Conservation (phyloP, 1,140 invertebrate species). For the Oreohelix idahoensis region DNA sequence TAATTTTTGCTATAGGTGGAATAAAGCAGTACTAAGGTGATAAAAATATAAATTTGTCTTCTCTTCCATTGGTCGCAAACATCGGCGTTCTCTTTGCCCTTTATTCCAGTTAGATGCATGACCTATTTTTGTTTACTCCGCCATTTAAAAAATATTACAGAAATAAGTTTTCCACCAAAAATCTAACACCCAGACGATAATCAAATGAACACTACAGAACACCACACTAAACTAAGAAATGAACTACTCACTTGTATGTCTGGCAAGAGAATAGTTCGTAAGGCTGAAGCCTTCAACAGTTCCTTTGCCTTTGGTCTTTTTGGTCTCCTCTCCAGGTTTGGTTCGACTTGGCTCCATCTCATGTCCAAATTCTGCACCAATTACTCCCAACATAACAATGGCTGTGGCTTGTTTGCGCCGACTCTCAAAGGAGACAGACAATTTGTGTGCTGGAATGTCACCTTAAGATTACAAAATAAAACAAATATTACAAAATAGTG, state of each 20-base stretch:
- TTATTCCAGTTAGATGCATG: too few relatives aligned
- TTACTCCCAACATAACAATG: constrained; percentile 95
- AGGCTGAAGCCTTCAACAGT: constrained; percentile 90
- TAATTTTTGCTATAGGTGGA: too few relatives aligned
- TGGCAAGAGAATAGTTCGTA: constrained; percentile 90
- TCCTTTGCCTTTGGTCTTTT: constrained; percentile 56
- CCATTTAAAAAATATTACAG: too few relatives aligned
- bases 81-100: too few relatives aligned
- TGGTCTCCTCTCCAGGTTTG: constrained; percentile 51
- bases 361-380: constrained; percentile 98
- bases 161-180: too few relatives aligned
- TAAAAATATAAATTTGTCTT: too few relatives aligned
- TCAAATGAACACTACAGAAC: too few relatives aligned
- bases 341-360: constrained; percentile 74
- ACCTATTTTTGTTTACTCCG: too few relatives aligned
- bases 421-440: constrained; percentile 77
- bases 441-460: constrained; percentile 60
- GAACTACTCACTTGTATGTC: constrained; percentile 83
- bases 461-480: constrained; percentile 43
- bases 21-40: too few relatives aligned
- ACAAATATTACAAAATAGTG: not conserved
- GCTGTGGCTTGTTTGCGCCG: constrained; percentile 97
- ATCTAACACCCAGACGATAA: too few relatives aligned
- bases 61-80: too few relatives aligned
- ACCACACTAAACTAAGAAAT: not conserved